Evolutionary conservation across 2,888 invertebrate genomes (phyloP), one percentile per base, ranked within the genome.

Genomic region (Pandemis cinnamomeana): DNA sequence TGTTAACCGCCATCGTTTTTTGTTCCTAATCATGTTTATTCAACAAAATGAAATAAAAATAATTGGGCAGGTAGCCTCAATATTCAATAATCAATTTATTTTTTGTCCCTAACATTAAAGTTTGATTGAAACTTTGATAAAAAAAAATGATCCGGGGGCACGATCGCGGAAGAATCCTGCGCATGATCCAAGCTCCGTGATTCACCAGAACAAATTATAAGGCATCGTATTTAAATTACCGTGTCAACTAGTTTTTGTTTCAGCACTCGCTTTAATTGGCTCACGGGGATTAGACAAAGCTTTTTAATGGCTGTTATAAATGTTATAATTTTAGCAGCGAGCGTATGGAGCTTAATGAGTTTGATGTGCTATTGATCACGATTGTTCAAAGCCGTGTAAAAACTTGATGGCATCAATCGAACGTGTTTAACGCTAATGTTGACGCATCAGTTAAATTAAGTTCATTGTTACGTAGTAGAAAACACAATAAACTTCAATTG

Each of bases 141-240:
- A 79, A 79, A 82, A 81, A 81, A 76, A 71, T 69, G 79, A 82
- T 79, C 80, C 78, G 79, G 78, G 78, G 80, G 83, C 90, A 91
- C 88, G 92, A 92, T 81, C 83, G 79, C 91, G 92, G 91, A 92
- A 86, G 83, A 83, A 83, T 80, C 72, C 81, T 89, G 90, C 91
- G 90, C 91, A 90, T 78, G 75, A 79, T 79, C 75, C 71, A 78
- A 78, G 79, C 80, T 71, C 79, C 80, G 81, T 82, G 82, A 82
- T 83, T 82, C 75, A 80, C 69, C 76, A 58, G 79, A 72, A 80
- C 76, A 74, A 76, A 74, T 77, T 75, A 64, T 76, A 76, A 69
- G 70, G 70, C 75, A 79, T 81, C 71, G 77, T 76, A 76, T 77
- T 78, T 79, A 79, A 81, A 84, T 87, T 84, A 85, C 77, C 79